Conservation (phyloP, 1,140 invertebrate genomes). For the Heterodera schachtii region DNA sequence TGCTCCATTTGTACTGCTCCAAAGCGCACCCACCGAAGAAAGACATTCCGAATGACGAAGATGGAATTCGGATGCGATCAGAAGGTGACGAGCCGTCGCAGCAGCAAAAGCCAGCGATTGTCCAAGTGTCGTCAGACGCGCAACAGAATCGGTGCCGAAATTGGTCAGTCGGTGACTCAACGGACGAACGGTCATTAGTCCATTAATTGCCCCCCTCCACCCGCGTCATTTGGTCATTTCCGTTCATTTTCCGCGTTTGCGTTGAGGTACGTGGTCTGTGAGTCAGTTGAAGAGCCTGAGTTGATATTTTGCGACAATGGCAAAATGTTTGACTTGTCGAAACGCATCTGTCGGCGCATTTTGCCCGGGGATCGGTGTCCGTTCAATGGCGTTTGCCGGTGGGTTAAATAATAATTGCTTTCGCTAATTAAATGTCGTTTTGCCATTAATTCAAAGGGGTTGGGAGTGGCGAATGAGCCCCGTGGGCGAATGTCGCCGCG, state of each 20-base stretch:
- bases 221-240: neutral
- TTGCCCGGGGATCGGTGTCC: constrained; percentile 31
- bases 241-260: neutral
- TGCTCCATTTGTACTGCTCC: constrained; percentile 12
- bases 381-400: constrained; percentile 24
- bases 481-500: constrained; percentile 22
- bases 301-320: constrained; percentile 30
- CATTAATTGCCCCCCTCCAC: too few species aligned
- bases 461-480: constrained; percentile 36
- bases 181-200: too few species aligned
- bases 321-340: constrained; percentile 31
- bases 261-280: constrained; percentile 27
- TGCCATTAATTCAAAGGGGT: constrained; percentile 10
- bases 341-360: constrained; percentile 20
- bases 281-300: constrained; percentile 11
- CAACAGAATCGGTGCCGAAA: constrained; percentile 20
- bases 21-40: neutral
- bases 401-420: neutral
- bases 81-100: neutral
- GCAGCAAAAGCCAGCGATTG: neutral
- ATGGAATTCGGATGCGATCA: neutral
- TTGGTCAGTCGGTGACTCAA: constrained; percentile 9
- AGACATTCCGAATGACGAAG: neutral
- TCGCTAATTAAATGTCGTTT: constrained; percentile 15
- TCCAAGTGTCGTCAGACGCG: neutral